Base-by-base conservation (phyloP, 2,888 invertebrate species). In the Heliconius cydno region DNA sequence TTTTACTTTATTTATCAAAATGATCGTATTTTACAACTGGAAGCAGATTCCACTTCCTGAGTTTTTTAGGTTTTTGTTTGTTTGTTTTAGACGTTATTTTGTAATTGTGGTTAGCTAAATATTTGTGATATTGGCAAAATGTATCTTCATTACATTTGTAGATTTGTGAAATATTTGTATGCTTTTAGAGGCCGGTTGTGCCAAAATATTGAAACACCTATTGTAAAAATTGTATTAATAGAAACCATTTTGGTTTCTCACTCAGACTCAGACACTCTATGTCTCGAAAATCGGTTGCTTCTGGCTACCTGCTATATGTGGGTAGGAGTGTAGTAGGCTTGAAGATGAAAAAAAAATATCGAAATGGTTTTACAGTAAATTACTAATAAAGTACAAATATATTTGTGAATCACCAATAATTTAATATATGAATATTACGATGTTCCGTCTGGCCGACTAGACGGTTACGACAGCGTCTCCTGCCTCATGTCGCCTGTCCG, bases 1-100 rank as follows among this genome's bases (percentile, higher is more conserved):
- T 83, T 80, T 80, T 68, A 79, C 79, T 82, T 79, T 79, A 78
- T 79, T 81, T 81, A 83, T 83, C 84, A 83, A 80, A 80, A 81
- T 72, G 3, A 57, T 57, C 57, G 72, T n/a, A 72, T 72, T 52
- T 72, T 22, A 72, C 28, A 52, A 52, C 19, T 71, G 25, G 46
- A 46, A 52, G 22, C 72, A 22, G 52, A 30, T 15, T 15, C 41
- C 4, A 19, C 57, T 57, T 57, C 72, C 52, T 52, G 1, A 12
- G 5, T 52, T 30, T 13, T n/a, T 57, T 25, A 22, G 13, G 15
- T 15, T 41, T 68, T 68, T n/a, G 22, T 57, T 19, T n/a, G 22
- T 57, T 19, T 30, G 12, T 6, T 9, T 46, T n/a, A 57, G 3
- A 28, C 15, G 13, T 41, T n/a, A 41, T 41, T 28, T 2, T 22